Evolutionary conservation across 1,140 invertebrate species (phyloP), one percentile per base, ranked within the genome.

Genomic region (Drosophila navojoa): DNA sequence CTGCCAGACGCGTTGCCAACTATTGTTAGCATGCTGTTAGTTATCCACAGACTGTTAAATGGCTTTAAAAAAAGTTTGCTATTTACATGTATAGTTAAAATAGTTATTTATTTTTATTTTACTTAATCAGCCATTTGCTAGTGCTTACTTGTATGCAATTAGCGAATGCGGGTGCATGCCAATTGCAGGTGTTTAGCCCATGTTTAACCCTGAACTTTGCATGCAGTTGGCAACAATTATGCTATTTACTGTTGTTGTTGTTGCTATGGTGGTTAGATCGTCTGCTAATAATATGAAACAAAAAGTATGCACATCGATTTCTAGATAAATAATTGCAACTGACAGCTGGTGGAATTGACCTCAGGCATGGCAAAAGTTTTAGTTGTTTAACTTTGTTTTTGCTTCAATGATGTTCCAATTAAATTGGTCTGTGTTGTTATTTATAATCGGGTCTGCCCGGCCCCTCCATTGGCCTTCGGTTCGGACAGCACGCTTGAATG

Each of bases 371-470:
- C 50, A 15, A 61, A 61, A 47, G 44, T 32, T 22, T 49, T 35
- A 19, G 16, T 42, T 16, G 4, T 54, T 4, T 15, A 19, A 19
- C 35, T 53, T 16, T 19, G 15, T 54, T 54, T 32, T 32, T 29
- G 64, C 57, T 64, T 50, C 81, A 68, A 66, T 77, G 74, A 81
- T 77, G 79, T 78, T 86, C 81, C 82, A 87, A 87, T 87, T 86
- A 81, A 68, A 81, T 86, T 29, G 58, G 66, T 64, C 38, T 45
- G 42, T 45, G 42, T 19, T 16, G 58, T 76, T 71, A 61, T 25
- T 16, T 16, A 81, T 86, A 81, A 84, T 74, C 62, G 69, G 73
- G 47, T 60, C 60, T 63, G 54, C 69, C 66, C 74, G 61, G 73
- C 74, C 62, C 77, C 42, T 16, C 64, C 38, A 15, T 45, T 81